Base-by-base conservation (phyloP, 1,140 invertebrate species). In the Drosophila lacteicornis region DNA sequence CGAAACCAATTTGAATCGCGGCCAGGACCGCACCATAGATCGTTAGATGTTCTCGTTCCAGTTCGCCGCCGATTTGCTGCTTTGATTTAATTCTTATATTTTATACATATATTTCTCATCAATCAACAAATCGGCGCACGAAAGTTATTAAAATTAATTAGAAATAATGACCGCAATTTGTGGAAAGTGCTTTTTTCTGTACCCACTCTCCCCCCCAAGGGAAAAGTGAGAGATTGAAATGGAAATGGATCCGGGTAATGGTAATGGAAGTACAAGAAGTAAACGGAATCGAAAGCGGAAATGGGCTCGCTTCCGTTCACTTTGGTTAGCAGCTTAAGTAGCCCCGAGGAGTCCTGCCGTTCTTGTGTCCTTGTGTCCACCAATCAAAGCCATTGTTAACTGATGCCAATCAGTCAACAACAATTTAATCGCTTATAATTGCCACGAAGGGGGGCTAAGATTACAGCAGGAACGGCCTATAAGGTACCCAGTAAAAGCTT, bases 131-230 rank as follows among this genome's bases (percentile, higher is more conserved):
- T 60, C 47, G 50, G 49, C 25, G 15, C 45, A 22, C 45, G 2
- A 30, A 42, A 56, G 19, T 77, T 65, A 87, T 87, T 82, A 87
- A 87, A 87, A 68, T 68, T 80, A 85, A 84, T 80, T 84, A 51
- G 47, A 80, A 84, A 69, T 80, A 68, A 77, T 80, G 55, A 66
- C 50, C 46, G 49, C 49, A 50, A 50, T 30, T 50, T n/a, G 25
- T 50, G 15, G 25, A 25, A 27, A 49, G 13, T 49, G 33, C 8
- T 11, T 36, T 36, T 36, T 11, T 36, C 33, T 36, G 33, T 33
- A 33, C 22, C 3, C 22, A 2, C 22, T 22, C n/a, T n/a, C 22
- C 2, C 9, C 11, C 33, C 27, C 5, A 11, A 3, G 33, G 33
- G 33, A 11, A 11, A 36, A 11, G 33, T 11, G 33, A 36, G 33